Base-by-base conservation (phyloP, 2,797 vertebrate genomes). In the Loris lydekkerianus region DNA sequence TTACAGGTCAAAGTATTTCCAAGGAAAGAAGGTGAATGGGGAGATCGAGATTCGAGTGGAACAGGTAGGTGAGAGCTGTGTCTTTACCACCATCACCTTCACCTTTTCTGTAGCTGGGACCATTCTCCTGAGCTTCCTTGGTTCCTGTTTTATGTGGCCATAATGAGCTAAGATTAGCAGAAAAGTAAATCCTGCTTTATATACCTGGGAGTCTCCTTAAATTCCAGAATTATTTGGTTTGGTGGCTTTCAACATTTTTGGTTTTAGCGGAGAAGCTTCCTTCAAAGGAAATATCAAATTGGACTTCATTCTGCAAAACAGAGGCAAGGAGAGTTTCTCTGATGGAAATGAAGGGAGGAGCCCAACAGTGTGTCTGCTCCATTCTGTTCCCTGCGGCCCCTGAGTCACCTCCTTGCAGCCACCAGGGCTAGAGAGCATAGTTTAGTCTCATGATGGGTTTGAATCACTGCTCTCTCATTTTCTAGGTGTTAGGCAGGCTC, bases 11-110 rank as follows among this genome's bases (percentile, higher is more conserved):
- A 99, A 99, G 95, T 99, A 99, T 97, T 99, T 99, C 98, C 98
- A 99, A 73, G 99, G 99, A 56, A 99, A 99, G 98, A 99, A 99
- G 97, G 98, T 99, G 98, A 99, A 99, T 27, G 99, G 99, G 92
- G 99, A 99, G 75, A 99, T 99, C 78, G 99, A 99, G 97, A 99
- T 99, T 94, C 99, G 99, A 43, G 99, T 99, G 97, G 99, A 99
- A 96, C 99, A 99, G 99, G 99, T 99, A 98, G 97, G 98, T 98
- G 95, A 25, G 40, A 75, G 25, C 80, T 34, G 18, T 7, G 17
- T 37, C 78, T 75, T 75, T 7, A 20, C 14, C 10, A 0, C 49
- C 53, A 0, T 46, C 4, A 5, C 5, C 2, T 1, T 73, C 34
- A 69, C 20, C 11, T 90, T 89, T 86, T 69, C 37, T 56, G 6